Evolutionary conservation across 2,797 vertebrate genomes (phyloP), one percentile per base, ranked within the genome.

Genomic region (Pangasius djambal): DNA sequence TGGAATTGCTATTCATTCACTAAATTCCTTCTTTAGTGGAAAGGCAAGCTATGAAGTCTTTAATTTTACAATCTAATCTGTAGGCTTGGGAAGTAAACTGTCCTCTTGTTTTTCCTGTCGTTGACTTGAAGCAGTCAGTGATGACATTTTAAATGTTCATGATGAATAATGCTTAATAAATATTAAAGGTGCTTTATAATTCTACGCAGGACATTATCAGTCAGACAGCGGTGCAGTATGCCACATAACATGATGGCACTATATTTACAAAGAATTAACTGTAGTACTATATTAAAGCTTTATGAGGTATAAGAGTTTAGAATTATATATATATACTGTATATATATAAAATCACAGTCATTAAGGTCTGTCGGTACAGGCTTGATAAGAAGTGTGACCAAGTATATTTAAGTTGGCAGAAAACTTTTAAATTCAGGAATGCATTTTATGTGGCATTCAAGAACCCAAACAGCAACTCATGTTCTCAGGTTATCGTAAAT

Each of bases 1-100:
- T 13, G 8, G 50, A 89, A 86, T 44, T 79, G 50, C 22, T 40
- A 55, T 85, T 69, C 34, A 31, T 84, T 63, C 81, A 75, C 37
- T 48, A 48, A 61, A 37, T 75, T 50, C 20, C 25, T 44, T 63
- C 4, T 84, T 34, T 52, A 84, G 55, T 5, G 52, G 40, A 25
- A 63, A 52, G 31, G 55, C 52, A 44, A 18, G 37, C 20, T 44
- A 25, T 0, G 1, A 50, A 77, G 28, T n/a, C 28, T 31, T 52
- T 78, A 0, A 52, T 52, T 78, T 52, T 31, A 31, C 50, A 52
- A 2, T 52, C 15, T 34, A 18, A 37, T 37, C 18, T 22, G 15
- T 37, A 31, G 52, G 50, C 9, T 55, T 34, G 40, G n/a, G 25
- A 48, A 52, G 37, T 79, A 31, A 52, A 18, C 16, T 34, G n/a